Conservation (phyloP, 1,140 invertebrate genomes). For the Drosophila neocordata region DNA sequence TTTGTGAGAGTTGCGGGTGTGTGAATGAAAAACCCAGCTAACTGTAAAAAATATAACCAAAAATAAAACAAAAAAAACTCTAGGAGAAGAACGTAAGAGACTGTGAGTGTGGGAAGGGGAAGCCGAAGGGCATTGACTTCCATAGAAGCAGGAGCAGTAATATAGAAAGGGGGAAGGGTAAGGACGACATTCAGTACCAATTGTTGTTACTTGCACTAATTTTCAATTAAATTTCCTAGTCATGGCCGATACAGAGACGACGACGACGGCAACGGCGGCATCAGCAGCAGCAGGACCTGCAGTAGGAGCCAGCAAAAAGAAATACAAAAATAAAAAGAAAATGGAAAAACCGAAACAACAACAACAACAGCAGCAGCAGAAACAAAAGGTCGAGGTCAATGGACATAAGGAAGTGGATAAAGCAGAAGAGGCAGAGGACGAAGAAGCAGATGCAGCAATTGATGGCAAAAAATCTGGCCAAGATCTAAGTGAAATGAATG, state of each 20-base stretch:
- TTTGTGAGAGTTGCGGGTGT: conserved; percentile 47
- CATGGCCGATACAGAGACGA: conserved; percentile 19
- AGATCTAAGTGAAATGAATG: conserved; percentile 30
- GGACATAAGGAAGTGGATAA: conserved; percentile 27
- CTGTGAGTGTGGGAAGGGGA: not conserved
- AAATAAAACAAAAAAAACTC: conserved; percentile 69
- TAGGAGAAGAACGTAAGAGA: conserved; percentile 67
- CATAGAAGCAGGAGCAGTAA: conserved; percentile 16
- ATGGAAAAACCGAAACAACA: conserved; percentile 37
- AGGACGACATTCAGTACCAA: not conserved
- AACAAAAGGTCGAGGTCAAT: conserved; percentile 35
- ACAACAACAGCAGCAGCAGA: conserved; percentile 17
- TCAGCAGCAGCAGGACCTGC: conserved; percentile 39
- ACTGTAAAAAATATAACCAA: conserved; percentile 78
- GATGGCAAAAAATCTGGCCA: not conserved
- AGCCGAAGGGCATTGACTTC: conserved; percentile 20
- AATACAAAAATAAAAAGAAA: conserved; percentile 66
- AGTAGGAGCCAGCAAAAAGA: conserved; percentile 47
- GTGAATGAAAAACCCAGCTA: conserved; percentile 72
- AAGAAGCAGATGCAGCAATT: not conserved
- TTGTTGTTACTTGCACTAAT: conserved; percentile 7
- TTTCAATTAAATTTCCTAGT: conserved; percentile 1
- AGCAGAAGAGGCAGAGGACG: not conserved
- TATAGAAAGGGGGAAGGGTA: not conserved
- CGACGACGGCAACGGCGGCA: conserved; percentile 15